Evolutionary conservation across 2,888 invertebrate species (phyloP), one percentile per base, ranked within the genome.

Genomic region (Prosapia bicincta): DNA sequence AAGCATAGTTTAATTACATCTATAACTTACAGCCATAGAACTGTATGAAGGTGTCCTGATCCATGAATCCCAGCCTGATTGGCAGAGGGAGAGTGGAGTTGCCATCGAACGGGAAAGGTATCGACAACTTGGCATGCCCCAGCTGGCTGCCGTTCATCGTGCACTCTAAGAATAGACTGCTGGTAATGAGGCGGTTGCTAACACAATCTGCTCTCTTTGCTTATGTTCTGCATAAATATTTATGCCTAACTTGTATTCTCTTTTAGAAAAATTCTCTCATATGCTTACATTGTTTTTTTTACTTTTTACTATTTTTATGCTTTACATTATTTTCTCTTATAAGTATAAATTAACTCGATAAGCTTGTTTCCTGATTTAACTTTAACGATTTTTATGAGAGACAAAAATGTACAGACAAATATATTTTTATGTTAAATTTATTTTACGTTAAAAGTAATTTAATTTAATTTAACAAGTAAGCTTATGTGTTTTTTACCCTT

Each of bases 21-120:
- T 38, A 38, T 15, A 38, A 54, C 76, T 76, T 43, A 76, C 76
- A n/a, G 20, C 76, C 76, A 30, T 76, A 76, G 66, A 76, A 76
- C 67, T 76, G 76, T 66, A 71, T 73, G 66, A 76, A 76, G 7
- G 71, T 70, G 24, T 76, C 76, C n/a, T 70, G 66, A n/a, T 76
- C 76, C 70, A 73, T 76, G 69, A 28, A 76, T 7, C 76, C 76
- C 7, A 72, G 32, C 38, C 76, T 72, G 66, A 73, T 66, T 26
- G 76, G 70, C 26, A 76, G 66, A 13, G 74, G 74, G 0, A 74
- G 26, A 1, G 69, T 30, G 0, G 74, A 74, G 65, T 30, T 54
- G 3, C 28, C 69, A 66, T 74, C 74, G 1, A 54, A 20, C 13
- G 74, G 74, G 23, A 20, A 65, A 10, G 74, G 74, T n/a, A 9